These are phyloP conservation scores for Melanotaenia pygmaea DNA, from an alignment of 2,797 vertebrate genomes.

Conservation along the genomic window DNA sequence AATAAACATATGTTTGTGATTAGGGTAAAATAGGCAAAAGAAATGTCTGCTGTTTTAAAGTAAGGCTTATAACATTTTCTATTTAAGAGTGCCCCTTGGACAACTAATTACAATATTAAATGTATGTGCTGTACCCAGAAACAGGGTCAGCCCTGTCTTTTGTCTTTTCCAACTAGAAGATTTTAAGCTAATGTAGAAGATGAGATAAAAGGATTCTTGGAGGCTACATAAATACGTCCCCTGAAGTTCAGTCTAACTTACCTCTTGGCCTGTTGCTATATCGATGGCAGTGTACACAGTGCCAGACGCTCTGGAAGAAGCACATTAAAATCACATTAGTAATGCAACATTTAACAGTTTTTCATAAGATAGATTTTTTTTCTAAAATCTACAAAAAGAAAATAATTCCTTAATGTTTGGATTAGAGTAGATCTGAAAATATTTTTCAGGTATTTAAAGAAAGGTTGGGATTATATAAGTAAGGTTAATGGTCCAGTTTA, in stretches of 20 bases:
- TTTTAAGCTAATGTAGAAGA: neutral
- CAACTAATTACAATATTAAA: neutral
- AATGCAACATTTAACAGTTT: neutral
- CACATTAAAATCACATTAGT: slow-evolving; percentile 28
- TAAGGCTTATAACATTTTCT: neutral
- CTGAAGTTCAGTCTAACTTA: slow-evolving; percentile 56
- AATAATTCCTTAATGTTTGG: neutral
- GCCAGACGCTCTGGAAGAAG: slow-evolving; percentile 90
- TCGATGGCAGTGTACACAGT: slow-evolving; percentile 98
- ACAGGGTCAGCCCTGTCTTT: neutral
- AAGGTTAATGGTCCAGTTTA: neutral
- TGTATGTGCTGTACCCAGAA: neutral
- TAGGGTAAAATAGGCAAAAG: neutral
- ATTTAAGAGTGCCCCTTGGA: neutral
- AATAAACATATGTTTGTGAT: neutral
- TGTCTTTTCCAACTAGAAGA: neutral
- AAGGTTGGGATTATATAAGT: too few relatives aligned
- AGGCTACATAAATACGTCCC: neutral
- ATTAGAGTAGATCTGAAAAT: neutral
- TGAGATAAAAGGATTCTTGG: neutral
- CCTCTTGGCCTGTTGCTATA: slow-evolving; percentile 97
- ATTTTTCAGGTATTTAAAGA: neutral
- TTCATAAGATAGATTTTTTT: neutral
- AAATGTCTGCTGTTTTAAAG: neutral
- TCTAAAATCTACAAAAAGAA: neutral